A percentile compares a stretch with the other conserved stretches of the same genome.
Conservation (phyloP, 2,888 invertebrate genomes). For the Troglohyphantes excavatus region DNA sequence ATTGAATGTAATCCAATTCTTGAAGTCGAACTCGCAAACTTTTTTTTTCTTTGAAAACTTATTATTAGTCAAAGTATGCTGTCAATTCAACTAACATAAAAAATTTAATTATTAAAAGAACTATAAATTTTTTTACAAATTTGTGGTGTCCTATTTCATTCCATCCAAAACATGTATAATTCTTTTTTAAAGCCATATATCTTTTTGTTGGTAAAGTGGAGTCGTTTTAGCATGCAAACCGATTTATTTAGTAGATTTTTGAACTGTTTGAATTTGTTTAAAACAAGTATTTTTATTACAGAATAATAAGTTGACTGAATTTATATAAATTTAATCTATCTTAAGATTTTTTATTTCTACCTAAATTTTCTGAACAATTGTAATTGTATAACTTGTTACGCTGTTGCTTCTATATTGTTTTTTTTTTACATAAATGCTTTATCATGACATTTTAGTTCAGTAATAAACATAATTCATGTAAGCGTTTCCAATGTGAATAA, state of each 20-base stretch:
- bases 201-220: neutral
- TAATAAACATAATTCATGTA: neutral
- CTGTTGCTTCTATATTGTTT: neutral
- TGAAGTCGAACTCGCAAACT: too few relatives aligned
- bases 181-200: neutral
- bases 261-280: neutral
- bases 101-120: neutral
- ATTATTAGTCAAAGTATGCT: too few relatives aligned
- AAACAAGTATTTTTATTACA: constrained; percentile 3
- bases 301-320: neutral
- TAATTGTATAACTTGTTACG: neutral
- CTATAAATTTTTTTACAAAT: neutral
- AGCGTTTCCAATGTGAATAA: neutral
- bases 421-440: constrained; percentile 9
- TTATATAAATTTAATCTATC: too few relatives aligned
- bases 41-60: too few relatives aligned
- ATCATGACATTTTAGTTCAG: constrained; percentile 43
- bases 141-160: neutral
- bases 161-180: neutral
- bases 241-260: neutral
- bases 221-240: neutral
- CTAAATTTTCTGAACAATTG: neutral
- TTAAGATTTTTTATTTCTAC: neutral
- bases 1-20: too few relatives aligned
- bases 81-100: neutral